Evolutionary conservation across 2,797 vertebrate genomes (phyloP).

Genomic region (Sarcoramphus papa): DNA sequence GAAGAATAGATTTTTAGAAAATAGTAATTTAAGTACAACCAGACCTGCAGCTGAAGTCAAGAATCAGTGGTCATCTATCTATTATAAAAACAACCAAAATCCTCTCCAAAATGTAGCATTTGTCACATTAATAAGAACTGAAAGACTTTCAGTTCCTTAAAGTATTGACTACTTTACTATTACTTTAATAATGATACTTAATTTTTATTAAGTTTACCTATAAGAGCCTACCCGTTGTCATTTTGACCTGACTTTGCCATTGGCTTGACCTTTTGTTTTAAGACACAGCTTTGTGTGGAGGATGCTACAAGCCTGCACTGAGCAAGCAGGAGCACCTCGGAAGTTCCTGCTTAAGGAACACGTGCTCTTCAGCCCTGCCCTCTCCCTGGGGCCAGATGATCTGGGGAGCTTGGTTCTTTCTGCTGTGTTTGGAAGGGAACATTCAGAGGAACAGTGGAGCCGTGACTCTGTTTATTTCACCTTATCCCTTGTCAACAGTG

Average conservation of each 20-base stretch:
- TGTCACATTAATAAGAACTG: neutral
- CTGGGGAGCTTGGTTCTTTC: neutral
- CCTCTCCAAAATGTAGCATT: neutral
- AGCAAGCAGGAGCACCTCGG: neutral
- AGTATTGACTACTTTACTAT: neutral
- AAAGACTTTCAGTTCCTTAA: neutral
- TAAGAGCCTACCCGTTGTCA: rapidly evolving
- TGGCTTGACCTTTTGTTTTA: neutral
- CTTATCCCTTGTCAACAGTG: neutral
- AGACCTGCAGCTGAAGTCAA: neutral
- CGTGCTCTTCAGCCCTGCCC: no score
- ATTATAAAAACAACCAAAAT: neutral
- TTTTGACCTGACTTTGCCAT: rapidly evolving
- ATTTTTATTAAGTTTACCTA: neutral
- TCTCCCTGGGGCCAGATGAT: rapidly evolving
- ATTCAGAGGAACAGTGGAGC: neutral
- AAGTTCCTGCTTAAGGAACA: neutral
- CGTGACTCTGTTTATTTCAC: rapidly evolving
- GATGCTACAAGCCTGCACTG: neutral
- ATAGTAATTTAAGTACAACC: neutral
- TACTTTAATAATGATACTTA: neutral
- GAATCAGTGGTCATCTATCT: neutral
- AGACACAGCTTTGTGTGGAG: neutral
- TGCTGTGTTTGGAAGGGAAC: neutral
- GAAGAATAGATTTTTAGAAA: neutral